Evolutionary conservation across 2,888 invertebrate species (phyloP).

Genomic region (Parascotia fuliginaria): DNA sequence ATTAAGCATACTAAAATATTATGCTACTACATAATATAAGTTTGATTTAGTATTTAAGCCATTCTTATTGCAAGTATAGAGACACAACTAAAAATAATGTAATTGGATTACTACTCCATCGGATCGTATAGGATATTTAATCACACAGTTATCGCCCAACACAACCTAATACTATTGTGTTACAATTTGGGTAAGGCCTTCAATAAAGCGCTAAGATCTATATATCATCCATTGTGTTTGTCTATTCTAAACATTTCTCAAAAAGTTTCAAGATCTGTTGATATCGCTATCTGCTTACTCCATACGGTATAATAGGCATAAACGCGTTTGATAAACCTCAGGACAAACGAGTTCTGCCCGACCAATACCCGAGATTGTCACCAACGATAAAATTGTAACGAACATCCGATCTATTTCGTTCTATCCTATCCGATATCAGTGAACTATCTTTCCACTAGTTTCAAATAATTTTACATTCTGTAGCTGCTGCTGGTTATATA

Average conservation of each 20-base stretch:
- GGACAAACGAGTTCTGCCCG: slow-evolving; percentile 34
- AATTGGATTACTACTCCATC: no score
- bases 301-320: slow-evolving; percentile 18
- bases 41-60: no score
- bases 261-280: slow-evolving; percentile 10
- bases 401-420: no score
- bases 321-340: slow-evolving; percentile 34
- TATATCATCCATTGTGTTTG: slow-evolving; percentile 14
- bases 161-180: slow-evolving; percentile 1
- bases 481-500: background rate
- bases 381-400: slow-evolving; percentile 38
- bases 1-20: no score
- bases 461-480: slow-evolving; percentile 13
- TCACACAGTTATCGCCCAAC: background rate
- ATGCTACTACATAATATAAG: no score
- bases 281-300: slow-evolving; percentile 15
- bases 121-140: no score
- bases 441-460: slow-evolving; percentile 18
- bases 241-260: slow-evolving; percentile 5
- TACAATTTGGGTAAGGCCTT: slow-evolving; percentile 9
- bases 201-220: slow-evolving; percentile 1
- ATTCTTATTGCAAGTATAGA: no score
- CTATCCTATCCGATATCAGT: slow-evolving; percentile 40
- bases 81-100: no score
- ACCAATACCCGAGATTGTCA: slow-evolving; percentile 45